phyloP scores from a whole-genome alignment of 2,888 invertebrate genomes.

The Oligia strigilis region DNA sequence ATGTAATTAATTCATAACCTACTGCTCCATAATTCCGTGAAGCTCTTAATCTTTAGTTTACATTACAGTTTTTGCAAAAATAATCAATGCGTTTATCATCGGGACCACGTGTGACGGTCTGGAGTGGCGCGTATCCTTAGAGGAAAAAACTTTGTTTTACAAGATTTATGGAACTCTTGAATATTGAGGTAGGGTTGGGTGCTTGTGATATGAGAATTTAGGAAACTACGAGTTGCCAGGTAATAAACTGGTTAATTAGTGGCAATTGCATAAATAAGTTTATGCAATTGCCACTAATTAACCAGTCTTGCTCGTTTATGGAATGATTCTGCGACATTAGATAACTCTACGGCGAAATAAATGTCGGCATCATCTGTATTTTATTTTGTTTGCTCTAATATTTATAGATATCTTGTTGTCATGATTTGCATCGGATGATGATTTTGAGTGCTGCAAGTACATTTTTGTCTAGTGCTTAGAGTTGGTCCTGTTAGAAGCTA shows the following conservation, averaged over 20 bases:
- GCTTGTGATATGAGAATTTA: not conserved
- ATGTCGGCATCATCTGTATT: not conserved
- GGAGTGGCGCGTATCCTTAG: conserved; percentile 31
- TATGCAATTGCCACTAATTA: too few relatives aligned
- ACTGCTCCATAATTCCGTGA: conserved; percentile 34
- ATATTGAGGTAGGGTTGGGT: conserved; percentile 36
- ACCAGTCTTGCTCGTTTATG: not conserved
- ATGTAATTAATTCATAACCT: conserved; percentile 31
- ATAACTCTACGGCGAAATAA: not conserved
- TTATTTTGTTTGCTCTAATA: not conserved
- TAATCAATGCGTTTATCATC: conserved; percentile 55
- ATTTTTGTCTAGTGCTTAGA: not conserved
- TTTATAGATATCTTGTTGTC: not conserved
- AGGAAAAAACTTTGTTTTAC: conserved; percentile 41
- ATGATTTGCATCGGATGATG: too few relatives aligned
- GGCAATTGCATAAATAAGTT: not conserved
- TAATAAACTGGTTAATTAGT: not conserved
- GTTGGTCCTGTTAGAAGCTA: not conserved
- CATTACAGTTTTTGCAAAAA: conserved; percentile 55
- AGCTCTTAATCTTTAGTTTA: conserved; percentile 56
- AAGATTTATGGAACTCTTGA: conserved; percentile 59
- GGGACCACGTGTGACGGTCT: conserved; percentile 54
- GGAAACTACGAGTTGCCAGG: not conserved
- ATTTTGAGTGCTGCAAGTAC: not conserved
- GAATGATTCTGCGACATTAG: not conserved